phyloP scores from a whole-genome alignment of 2,797 vertebrate species.

The Myiotriccus ornatus region DNA sequence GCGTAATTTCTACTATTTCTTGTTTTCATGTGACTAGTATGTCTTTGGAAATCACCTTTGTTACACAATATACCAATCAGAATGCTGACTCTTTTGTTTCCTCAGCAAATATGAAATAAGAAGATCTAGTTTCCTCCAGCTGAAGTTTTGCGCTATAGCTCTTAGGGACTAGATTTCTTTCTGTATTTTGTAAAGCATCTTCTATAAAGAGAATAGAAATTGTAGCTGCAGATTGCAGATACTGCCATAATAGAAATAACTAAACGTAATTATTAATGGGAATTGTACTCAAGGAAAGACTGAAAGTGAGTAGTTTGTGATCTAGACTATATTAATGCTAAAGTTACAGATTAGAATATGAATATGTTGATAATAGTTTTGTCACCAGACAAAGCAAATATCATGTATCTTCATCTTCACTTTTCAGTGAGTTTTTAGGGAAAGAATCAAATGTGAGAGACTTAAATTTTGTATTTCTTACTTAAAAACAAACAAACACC shows the following conservation, averaged over 20 bases:
- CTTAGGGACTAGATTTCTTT: not conserved
- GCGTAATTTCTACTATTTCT: not conserved
- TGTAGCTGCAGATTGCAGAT: not conserved
- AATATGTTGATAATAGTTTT: not conserved
- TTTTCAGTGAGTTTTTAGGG: not conserved
- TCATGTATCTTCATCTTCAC: not conserved
- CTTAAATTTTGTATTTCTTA: not conserved
- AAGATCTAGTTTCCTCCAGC: not conserved
- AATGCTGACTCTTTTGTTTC: not conserved
- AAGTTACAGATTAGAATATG: not conserved
- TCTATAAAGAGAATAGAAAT: not conserved
- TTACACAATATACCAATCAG: not conserved
- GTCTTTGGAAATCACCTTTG: not conserved
- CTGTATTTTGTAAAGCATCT: not conserved
- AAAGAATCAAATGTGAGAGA: not conserved
- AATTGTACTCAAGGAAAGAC: not conserved
- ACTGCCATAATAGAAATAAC: not conserved
- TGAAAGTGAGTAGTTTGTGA: not conserved
- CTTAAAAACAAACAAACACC: not conserved
- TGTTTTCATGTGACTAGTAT: not conserved
- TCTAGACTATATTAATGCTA: not conserved
- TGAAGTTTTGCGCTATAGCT: not conserved
- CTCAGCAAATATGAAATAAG: not conserved
- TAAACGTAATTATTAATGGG: not conserved
- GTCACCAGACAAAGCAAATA: not conserved